Conservation (phyloP, 2,888 invertebrate species). For the Polyommatus icarus region DNA sequence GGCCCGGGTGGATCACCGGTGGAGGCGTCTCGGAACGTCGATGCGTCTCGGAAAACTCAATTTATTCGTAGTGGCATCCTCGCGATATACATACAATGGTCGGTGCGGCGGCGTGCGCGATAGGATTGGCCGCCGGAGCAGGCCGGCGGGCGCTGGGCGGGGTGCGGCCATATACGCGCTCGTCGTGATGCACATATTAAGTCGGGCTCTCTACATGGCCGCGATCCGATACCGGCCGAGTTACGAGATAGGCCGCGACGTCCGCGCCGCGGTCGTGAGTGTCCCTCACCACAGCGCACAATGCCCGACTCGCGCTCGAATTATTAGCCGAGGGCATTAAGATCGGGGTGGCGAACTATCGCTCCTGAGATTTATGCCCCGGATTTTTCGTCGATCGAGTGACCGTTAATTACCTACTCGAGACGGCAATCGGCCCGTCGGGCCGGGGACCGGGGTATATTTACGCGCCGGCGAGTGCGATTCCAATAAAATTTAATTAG, state of each 20-base stretch:
- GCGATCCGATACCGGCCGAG: constrained; percentile 56
- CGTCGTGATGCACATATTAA: constrained; percentile 80
- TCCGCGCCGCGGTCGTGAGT: constrained; percentile 64
- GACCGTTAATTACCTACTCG: not conserved
- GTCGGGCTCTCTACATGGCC: constrained; percentile 72
- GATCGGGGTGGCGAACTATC: constrained; percentile 45
- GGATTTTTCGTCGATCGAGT: constrained; percentile 16
- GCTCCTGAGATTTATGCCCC: constrained; percentile 29
- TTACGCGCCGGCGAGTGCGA: not conserved
- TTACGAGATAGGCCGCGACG: constrained; percentile 68
- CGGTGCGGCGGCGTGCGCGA: constrained; percentile 70
- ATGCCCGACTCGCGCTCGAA: constrained; percentile 57
- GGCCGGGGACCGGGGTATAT: not conserved
- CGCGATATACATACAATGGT: constrained; percentile 78
- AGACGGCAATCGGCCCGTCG: not conserved
- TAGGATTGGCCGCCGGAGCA: constrained; percentile 68
- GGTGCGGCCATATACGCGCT: constrained; percentile 70
- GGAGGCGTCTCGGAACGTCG: constrained; percentile 54
- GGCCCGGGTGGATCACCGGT: constrained; percentile 45
- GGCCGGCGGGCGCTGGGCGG: constrained; percentile 66
- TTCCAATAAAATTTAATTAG: constrained; percentile 16
- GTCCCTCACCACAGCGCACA: constrained; percentile 58
- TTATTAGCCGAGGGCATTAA: constrained; percentile 62
- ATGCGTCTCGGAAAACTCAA: constrained; percentile 60
- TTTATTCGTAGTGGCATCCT: constrained; percentile 63